Percentiles rank a stretch among this genome's conserved stretches.
Conservation (phyloP, 2,888 invertebrate species). For the Leptopterna dolabrata region DNA sequence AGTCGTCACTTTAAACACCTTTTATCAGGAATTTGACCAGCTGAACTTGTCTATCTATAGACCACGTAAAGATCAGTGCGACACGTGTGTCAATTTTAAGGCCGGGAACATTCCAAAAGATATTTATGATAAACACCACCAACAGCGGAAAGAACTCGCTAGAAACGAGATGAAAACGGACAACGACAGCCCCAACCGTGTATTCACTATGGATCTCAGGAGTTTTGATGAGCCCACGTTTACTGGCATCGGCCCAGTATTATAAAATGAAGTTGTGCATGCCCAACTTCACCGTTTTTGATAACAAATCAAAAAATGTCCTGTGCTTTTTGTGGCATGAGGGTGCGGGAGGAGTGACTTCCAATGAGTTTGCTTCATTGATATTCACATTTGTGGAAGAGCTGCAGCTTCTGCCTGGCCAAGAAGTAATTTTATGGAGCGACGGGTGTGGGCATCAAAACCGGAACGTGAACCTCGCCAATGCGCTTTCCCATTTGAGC, state of each 20-base stretch:
- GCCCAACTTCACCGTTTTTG: too few species aligned
- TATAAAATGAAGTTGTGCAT: too few species aligned
- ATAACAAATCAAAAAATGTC: conserved; percentile 69
- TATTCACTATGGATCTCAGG: conserved; percentile 44
- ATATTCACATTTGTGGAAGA: conserved; percentile 10
- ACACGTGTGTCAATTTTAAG: conserved; percentile 62
- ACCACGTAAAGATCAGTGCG: background rate
- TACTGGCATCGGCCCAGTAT: too few species aligned
- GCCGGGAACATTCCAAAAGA: conserved; percentile 59
- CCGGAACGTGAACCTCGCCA: conserved; percentile 58
- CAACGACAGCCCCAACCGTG: conserved; percentile 57
- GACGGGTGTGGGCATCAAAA: conserved; percentile 17
- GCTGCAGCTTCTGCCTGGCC: background rate
- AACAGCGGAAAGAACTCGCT: conserved; percentile 60
- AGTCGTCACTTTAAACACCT: background rate
- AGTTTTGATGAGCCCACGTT: conserved; percentile 59
- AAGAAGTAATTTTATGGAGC: conserved; percentile 61
- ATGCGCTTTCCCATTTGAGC: conserved; percentile 61
- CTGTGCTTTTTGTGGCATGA: conserved; percentile 69
- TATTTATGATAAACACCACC: conserved; percentile 59
- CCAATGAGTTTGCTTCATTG: conserved; percentile 46
- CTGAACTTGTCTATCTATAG: conserved; percentile 34
- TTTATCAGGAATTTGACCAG: conserved; percentile 52
- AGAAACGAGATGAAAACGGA: conserved; percentile 62
- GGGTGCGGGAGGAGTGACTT: conserved; percentile 52